These are phyloP conservation scores for Caerostris extrusa DNA, from an alignment of 1,140 invertebrate genomes.

Conservation along the genomic window DNA sequence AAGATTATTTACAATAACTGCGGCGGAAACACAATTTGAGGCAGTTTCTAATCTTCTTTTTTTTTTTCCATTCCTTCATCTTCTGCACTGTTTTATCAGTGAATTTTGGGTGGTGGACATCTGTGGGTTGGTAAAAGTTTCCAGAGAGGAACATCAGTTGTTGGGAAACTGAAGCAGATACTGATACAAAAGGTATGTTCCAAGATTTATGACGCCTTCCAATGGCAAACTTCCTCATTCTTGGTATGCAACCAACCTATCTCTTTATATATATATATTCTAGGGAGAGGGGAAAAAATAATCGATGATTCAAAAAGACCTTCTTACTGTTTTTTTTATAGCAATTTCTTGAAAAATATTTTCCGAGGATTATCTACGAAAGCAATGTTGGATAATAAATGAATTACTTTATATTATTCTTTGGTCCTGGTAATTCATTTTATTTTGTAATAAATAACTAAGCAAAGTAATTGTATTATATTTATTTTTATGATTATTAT, in stretches of 20 bases:
- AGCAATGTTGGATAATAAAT: too few species aligned
- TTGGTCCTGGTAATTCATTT: too few species aligned
- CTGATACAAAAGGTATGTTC: conserved; percentile 6
- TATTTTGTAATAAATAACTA: too few species aligned
- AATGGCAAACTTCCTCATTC: background rate
- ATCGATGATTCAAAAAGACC: too few species aligned
- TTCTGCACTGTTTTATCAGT: background rate
- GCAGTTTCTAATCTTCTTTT: background rate
- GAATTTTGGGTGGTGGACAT: conserved; percentile 39
- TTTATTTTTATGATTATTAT: too few species aligned
- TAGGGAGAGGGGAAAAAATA: too few species aligned
- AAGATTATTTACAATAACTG: conserved; percentile 70
- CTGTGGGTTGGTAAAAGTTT: conserved; percentile 4
- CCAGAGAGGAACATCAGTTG: background rate
- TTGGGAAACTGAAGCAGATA: background rate
- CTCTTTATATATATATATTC: too few species aligned
- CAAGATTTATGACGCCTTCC: background rate
- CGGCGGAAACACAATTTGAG: conserved; percentile 21
- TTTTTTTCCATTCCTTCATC: background rate
- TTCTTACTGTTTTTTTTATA: too few species aligned
- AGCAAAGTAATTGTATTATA: too few species aligned
- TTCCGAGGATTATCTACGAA: too few species aligned
- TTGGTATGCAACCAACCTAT: background rate
- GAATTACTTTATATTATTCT: too few species aligned
- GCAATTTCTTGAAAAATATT: too few species aligned